phyloP scores from a whole-genome alignment of 2,797 vertebrate species.

The Chaunax sp. region DNA sequence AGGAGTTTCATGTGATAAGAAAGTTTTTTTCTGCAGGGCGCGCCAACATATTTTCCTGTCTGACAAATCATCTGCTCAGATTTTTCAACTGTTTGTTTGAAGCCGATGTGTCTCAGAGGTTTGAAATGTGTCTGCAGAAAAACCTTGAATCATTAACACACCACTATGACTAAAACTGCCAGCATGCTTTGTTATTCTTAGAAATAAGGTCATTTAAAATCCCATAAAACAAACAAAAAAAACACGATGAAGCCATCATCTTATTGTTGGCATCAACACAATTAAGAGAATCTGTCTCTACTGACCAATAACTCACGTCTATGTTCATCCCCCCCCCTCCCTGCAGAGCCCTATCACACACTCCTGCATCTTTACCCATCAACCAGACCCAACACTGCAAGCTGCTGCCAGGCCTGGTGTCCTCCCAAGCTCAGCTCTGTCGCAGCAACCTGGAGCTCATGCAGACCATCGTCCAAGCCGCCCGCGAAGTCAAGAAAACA shows the following conservation, averaged over 20 bases:
- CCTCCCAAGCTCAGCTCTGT: constrained; percentile 96
- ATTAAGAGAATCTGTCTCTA: neutral
- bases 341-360: constrained; percentile 90
- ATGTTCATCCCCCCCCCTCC: neutral
- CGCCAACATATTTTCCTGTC: constrained; percentile 44
- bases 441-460: constrained; percentile 97
- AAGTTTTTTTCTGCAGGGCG: constrained; percentile 16
- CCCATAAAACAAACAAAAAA: constrained; percentile 14
- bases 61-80: constrained; percentile 31
- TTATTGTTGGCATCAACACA: neutral
- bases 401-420: constrained; percentile 92
- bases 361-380: constrained; percentile 85
- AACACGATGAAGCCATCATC: neutral
- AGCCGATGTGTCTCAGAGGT: constrained; percentile 26
- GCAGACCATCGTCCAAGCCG: constrained; percentile 94
- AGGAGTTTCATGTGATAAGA: constrained; percentile 54
- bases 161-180: constrained; percentile 9
- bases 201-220: constrained; percentile 27
- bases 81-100: constrained; percentile 47
- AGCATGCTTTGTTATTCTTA: neutral
- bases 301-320: constrained; percentile 24
- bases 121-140: constrained; percentile 13
- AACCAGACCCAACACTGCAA: constrained; percentile 99
- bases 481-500: constrained; percentile 93
- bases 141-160: constrained; percentile 22